Percentiles rank a stretch among this genome's conserved stretches.
These are phyloP conservation scores for Aphelenchoides avenae DNA, from an alignment of 1,140 invertebrate genomes.

Conservation along the genomic window DNA sequence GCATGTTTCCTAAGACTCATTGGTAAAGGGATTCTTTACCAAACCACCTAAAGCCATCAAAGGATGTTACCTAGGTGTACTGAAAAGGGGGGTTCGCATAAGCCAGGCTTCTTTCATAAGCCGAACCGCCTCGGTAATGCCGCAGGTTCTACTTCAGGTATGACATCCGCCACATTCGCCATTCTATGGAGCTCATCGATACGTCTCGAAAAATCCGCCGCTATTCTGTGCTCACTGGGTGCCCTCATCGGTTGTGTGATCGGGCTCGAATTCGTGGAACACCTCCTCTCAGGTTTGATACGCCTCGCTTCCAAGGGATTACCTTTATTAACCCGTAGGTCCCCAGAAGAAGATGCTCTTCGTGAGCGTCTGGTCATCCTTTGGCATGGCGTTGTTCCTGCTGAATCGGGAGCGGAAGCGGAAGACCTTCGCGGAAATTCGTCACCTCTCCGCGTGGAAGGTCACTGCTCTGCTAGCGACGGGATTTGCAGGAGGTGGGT, in stretches of 20 bases:
- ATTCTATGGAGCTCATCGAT: constrained; percentile 47
- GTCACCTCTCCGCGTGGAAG: constrained; percentile 32
- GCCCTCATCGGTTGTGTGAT: constrained; percentile 27
- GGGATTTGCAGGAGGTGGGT: constrained; percentile 44
- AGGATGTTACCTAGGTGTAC: too few relatives aligned
- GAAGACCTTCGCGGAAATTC: constrained; percentile 35
- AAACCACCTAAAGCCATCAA: constrained; percentile 4
- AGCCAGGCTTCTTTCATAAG: too few relatives aligned
- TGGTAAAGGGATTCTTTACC: too few relatives aligned
- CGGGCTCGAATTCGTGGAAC: constrained; percentile 34
- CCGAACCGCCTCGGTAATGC: too few relatives aligned
- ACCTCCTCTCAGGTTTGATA: constrained; percentile 10
- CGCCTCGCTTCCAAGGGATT: too few relatives aligned
- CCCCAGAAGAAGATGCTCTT: constrained; percentile 53
- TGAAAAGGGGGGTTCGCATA: too few relatives aligned
- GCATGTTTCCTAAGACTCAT: constrained; percentile 30
- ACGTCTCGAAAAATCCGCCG: constrained; percentile 37
- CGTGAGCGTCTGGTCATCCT: constrained; percentile 51
- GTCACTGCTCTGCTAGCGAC: constrained; percentile 37
- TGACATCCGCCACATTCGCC: constrained; percentile 46
- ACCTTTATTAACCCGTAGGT: too few relatives aligned
- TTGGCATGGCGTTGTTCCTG: constrained; percentile 47
- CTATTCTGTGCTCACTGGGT: constrained; percentile 30
- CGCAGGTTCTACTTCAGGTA: constrained; percentile 26
- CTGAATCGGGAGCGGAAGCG: constrained; percentile 46